Conservation (phyloP, 1,140 invertebrate genomes). For the Platorchestia sp. region DNA sequence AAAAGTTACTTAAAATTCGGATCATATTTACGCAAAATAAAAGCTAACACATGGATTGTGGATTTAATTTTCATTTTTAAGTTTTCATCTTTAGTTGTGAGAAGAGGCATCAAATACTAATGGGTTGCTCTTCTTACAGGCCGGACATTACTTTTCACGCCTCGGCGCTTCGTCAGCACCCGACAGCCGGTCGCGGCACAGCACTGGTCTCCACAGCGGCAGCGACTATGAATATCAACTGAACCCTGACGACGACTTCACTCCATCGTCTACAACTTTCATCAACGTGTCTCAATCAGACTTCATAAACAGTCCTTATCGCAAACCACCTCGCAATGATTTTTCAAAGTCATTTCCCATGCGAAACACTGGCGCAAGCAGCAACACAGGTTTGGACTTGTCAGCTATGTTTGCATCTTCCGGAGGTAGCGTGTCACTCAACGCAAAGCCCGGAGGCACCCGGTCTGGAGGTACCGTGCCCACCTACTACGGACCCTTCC, state of each 20-base stretch:
- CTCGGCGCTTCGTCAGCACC: background rate
- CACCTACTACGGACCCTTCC: constrained; percentile 17
- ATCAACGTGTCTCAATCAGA: background rate
- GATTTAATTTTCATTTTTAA: background rate
- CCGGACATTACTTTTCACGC: background rate
- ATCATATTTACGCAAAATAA: too few relatives aligned
- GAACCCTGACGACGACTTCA: background rate
- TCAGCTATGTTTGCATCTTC: background rate
- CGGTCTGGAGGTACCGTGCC: background rate
- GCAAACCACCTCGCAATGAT: background rate
- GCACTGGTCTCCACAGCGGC: background rate
- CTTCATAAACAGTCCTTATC: background rate
- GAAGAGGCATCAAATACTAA: background rate
- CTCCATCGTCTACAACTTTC: background rate
- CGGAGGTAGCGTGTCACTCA: background rate
- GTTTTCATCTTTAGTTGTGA: background rate
- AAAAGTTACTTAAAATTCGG: too few relatives aligned
- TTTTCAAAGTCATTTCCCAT: background rate
- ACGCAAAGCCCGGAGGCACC: background rate
- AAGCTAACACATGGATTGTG: too few relatives aligned
- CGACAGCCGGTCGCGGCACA: background rate
- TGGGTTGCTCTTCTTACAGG: background rate
- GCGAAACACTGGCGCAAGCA: background rate
- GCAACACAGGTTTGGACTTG: background rate
- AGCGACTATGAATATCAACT: background rate